Conservation (phyloP, 1,140 invertebrate species). For the Drosophila kepulauana region DNA sequence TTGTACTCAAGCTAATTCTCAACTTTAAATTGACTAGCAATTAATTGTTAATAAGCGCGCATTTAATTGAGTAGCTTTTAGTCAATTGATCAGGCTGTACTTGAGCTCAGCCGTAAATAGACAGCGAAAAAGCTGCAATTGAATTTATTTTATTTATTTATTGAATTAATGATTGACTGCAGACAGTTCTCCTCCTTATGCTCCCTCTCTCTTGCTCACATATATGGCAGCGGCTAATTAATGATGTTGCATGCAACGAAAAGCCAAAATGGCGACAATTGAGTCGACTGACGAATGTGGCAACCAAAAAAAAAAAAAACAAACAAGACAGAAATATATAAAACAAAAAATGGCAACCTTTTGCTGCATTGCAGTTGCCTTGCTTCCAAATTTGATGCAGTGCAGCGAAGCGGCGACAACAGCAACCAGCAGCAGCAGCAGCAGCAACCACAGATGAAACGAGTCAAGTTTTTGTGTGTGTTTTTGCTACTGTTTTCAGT, state of each 20-base stretch:
- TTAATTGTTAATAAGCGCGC: slow-evolving; percentile 5
- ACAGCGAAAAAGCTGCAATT: slow-evolving; percentile 43
- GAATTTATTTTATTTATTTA: no score
- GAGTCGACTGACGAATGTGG: slow-evolving; percentile 26
- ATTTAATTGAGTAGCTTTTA: slow-evolving; percentile 21
- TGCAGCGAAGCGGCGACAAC: slow-evolving; percentile 61
- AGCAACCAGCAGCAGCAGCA: slow-evolving; percentile 13
- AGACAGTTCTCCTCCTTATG: neutral
- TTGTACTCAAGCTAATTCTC: neutral
- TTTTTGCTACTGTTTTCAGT: slow-evolving; percentile 78
- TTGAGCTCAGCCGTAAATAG: slow-evolving; percentile 29
- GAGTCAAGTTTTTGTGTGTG: slow-evolving; percentile 60
- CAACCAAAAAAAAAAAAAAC: slow-evolving; percentile 14
- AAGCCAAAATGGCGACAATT: slow-evolving; percentile 64
- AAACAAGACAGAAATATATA: neutral
- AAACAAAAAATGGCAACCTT: slow-evolving; percentile 50
- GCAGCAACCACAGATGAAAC: slow-evolving; percentile 49
- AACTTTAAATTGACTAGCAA: neutral
- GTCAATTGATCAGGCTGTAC: slow-evolving; percentile 1
- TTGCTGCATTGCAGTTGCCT: slow-evolving; percentile 53
- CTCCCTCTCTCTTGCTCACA: slow-evolving; percentile 10
- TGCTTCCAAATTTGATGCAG: slow-evolving; percentile 61
- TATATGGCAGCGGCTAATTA: slow-evolving; percentile 66
- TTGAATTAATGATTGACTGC: slow-evolving; percentile 67
- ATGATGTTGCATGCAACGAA: slow-evolving; percentile 51